Conservation (phyloP, 1,140 invertebrate genomes). For the Camponotus pennsylvanicus region DNA sequence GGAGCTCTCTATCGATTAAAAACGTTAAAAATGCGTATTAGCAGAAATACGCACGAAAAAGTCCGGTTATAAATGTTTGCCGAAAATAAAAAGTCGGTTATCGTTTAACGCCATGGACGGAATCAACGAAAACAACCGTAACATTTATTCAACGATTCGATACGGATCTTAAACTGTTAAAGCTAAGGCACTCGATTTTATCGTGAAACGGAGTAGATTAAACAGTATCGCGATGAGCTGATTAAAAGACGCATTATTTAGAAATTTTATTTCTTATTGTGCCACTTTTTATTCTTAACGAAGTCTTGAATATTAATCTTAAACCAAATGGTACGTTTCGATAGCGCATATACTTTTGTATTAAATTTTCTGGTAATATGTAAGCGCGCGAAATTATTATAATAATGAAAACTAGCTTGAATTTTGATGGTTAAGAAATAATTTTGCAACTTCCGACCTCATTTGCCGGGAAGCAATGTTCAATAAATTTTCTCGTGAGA, state of each 20-base stretch:
- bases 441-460: background rate
- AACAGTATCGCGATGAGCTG: background rate
- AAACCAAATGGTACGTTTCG: background rate
- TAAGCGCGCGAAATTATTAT: constrained; percentile 25
- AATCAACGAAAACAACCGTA: background rate
- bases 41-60: background rate
- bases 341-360: background rate
- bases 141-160: background rate
- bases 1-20: constrained; percentile 16
- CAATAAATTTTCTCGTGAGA: background rate
- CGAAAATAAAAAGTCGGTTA: constrained; percentile 38
- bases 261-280: background rate
- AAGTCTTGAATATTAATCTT: background rate
- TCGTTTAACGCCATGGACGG: constrained; percentile 15
- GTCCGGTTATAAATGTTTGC: constrained; percentile 19
- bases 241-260: background rate
- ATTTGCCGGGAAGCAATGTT: background rate
- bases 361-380: background rate
- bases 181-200: background rate
- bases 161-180: background rate
- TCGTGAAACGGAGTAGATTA: background rate
- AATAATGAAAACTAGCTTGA: constrained; percentile 16
- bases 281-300: background rate
- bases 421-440: background rate
- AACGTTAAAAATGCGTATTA: constrained; percentile 43